Evolutionary conservation across 2,888 invertebrate genomes (phyloP).

Genomic region (Eumerus sabulonum): DNA sequence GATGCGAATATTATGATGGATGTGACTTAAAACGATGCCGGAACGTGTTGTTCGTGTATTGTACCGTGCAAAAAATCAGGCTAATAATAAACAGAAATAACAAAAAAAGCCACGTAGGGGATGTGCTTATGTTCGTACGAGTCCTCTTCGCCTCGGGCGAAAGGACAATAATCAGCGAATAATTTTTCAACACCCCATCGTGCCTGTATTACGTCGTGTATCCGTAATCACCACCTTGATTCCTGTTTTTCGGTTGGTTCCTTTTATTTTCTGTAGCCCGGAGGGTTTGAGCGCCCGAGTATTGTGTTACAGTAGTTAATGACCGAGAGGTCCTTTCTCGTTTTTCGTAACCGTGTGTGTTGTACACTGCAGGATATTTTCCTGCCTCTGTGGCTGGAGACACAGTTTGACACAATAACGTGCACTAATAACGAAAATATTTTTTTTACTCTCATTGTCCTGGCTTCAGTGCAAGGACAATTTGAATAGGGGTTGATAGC

Average conservation of each 20-base stretch:
- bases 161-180: slow-evolving; percentile 64
- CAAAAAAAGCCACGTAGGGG: slow-evolving; percentile 37
- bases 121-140: slow-evolving; percentile 39
- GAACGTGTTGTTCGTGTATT: slow-evolving; percentile 40
- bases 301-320: slow-evolving; percentile 63
- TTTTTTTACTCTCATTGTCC: slow-evolving; percentile 15
- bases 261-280: slow-evolving; percentile 30
- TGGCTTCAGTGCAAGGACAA: slow-evolving; percentile 10
- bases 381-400: slow-evolving; percentile 48
- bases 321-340: slow-evolving; percentile 52
- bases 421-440: slow-evolving; percentile 64
- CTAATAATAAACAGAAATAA: slow-evolving; percentile 67
- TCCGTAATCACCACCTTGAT: slow-evolving; percentile 63
- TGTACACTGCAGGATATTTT: slow-evolving; percentile 42
- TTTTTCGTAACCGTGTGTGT: slow-evolving; percentile 19
- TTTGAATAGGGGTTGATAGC: not conserved
- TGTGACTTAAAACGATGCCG: slow-evolving; percentile 63
- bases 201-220: too few species aligned
- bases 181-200: slow-evolving; percentile 67
- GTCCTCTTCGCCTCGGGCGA: slow-evolving; percentile 44
- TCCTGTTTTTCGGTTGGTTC: slow-evolving; percentile 23
- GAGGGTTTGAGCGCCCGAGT: slow-evolving; percentile 46
- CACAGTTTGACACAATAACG: slow-evolving; percentile 68
- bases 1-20: slow-evolving; percentile 30
- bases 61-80: slow-evolving; percentile 59